A percentile compares a stretch with the other conserved stretches of the same genome.
Conservation (phyloP, 1,140 invertebrate species). For the Sycobia sp. region DNA sequence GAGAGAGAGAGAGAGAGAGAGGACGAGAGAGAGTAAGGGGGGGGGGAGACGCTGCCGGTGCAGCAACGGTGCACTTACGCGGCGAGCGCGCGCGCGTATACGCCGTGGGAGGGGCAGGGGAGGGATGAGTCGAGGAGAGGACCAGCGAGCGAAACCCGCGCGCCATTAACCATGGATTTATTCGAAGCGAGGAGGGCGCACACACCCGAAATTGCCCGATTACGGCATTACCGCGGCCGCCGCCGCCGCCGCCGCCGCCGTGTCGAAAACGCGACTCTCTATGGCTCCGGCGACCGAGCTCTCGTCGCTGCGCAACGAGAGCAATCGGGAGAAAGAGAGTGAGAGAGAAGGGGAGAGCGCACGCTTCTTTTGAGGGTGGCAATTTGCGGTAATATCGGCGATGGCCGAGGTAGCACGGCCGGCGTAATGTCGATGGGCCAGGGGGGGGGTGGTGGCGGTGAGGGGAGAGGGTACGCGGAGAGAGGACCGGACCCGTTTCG, state of each 20-base stretch:
- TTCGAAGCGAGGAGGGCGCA: slow-evolving; percentile 47
- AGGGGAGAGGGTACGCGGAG: neutral
- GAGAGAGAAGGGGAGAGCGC: too few species aligned
- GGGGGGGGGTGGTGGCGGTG: slow-evolving; percentile 10
- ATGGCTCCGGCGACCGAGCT: neutral
- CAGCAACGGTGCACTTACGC: neutral
- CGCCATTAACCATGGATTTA: slow-evolving; percentile 60
- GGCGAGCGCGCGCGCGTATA: too few species aligned
- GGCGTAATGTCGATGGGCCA: slow-evolving; percentile 49
- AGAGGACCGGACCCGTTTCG: neutral
- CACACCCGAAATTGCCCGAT: slow-evolving; percentile 60
- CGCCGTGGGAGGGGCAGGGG: too few species aligned
- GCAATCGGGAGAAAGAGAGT: slow-evolving; percentile 7
- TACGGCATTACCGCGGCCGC: slow-evolving; percentile 47
- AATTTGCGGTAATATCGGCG: slow-evolving; percentile 62
- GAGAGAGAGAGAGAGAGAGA: neutral
- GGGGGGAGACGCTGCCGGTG: neutral
- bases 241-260: neutral
- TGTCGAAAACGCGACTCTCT: neutral
- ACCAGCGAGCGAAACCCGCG: neutral
- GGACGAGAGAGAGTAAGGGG: slow-evolving; percentile 3
- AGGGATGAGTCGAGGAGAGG: too few species aligned
- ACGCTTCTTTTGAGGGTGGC: slow-evolving; percentile 60
- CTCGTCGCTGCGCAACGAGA: neutral
- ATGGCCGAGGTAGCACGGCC: slow-evolving; percentile 55